These are phyloP conservation scores for Ambastaia sidthimunki DNA, from an alignment of 2,797 vertebrate genomes.

Conservation along the genomic window DNA sequence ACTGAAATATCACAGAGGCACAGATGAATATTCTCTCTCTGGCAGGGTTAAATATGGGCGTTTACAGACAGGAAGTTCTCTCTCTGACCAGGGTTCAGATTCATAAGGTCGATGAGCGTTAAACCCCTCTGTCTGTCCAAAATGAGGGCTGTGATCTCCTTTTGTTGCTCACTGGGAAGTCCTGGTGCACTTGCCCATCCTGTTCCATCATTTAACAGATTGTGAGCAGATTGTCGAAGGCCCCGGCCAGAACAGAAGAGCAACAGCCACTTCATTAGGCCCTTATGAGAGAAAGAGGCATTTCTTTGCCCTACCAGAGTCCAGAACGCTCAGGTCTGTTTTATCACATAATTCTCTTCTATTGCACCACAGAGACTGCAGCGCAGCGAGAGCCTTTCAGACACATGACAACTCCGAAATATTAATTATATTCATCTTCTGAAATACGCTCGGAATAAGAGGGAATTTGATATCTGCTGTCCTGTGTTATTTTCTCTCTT, in stretches of 20 bases:
- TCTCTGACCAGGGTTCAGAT: slow-evolving; percentile 75
- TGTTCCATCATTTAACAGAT: slow-evolving; percentile 95
- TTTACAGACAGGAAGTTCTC: slow-evolving; percentile 50
- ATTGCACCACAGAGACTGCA: slow-evolving; percentile 89
- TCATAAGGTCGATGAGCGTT: slow-evolving; percentile 89
- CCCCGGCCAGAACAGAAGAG: slow-evolving; percentile 93
- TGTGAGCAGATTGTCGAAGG: slow-evolving; percentile 97
- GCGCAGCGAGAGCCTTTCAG: slow-evolving; percentile 90
- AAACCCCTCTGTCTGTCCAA: slow-evolving; percentile 90
- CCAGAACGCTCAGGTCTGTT: slow-evolving; percentile 96
- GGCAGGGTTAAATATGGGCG: slow-evolving; percentile 73
- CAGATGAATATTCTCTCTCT: neutral
- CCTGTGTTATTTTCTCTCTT: slow-evolving; percentile 63
- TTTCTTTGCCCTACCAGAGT: slow-evolving; percentile 90
- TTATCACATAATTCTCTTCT: slow-evolving; percentile 96
- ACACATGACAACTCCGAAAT: slow-evolving; percentile 90
- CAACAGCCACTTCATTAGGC: slow-evolving; percentile 97
- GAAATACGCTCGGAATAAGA: slow-evolving; percentile 77
- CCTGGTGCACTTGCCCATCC: slow-evolving; percentile 92
- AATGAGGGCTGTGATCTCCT: slow-evolving; percentile 94
- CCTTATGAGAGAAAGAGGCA: slow-evolving; percentile 89
- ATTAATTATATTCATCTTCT: slow-evolving; percentile 94
- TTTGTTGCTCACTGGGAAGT: slow-evolving; percentile 98
- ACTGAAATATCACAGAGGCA: neutral
- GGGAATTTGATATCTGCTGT: slow-evolving; percentile 80